Base-by-base conservation (phyloP, 2,113 vertebrate species). In the Todiramphus chloris region DNA sequence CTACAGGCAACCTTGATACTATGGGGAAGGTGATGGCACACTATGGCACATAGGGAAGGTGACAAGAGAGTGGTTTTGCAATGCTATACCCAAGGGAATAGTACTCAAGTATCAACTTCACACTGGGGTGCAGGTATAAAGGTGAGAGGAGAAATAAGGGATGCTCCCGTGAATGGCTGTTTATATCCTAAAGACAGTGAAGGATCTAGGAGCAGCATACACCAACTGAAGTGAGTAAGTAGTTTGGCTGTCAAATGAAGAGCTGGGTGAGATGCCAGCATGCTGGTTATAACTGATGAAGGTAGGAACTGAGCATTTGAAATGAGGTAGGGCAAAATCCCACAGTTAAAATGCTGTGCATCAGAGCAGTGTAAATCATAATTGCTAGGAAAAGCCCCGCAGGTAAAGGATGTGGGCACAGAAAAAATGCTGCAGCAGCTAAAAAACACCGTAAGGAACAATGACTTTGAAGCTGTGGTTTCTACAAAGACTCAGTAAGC, bases 401-500 rank as follows among this genome's bases (percentile, higher is more conserved):
- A 94, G 91, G 87, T 96, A 91, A 84, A 91, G 91, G 87, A 95
- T 96, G 83, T 93, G 77, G 93, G 81, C 53, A 53, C 35, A 68
- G 66, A 30, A 82, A 95, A 94, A 91, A 51, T 62, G 81, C 77
- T 89, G 64, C 59, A 87, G 87, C 81, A 91, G 77, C 93, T 96
- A 25, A 84, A 94, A 90, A 87, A 28, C 35, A 75, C 60, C 0
- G 0, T 48, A 48, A 92, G 56, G 62, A 95, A 35, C 64, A 89
- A 84, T 56, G 69, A 24, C 51, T 96, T 92, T 72, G 93, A 72
- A 94, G 51, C 51, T 72, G 53, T 60, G 80, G 83, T 93, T 96
- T 95, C 81, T 70, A 84, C 69, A 91, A 78, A 92, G 89, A n/a
- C 28, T 86, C 56, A 33, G 35, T 89, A 94, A 94, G 53, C 83